Evolutionary conservation across 2,113 vertebrate species (phyloP).

Genomic region (Indicator indicator): DNA sequence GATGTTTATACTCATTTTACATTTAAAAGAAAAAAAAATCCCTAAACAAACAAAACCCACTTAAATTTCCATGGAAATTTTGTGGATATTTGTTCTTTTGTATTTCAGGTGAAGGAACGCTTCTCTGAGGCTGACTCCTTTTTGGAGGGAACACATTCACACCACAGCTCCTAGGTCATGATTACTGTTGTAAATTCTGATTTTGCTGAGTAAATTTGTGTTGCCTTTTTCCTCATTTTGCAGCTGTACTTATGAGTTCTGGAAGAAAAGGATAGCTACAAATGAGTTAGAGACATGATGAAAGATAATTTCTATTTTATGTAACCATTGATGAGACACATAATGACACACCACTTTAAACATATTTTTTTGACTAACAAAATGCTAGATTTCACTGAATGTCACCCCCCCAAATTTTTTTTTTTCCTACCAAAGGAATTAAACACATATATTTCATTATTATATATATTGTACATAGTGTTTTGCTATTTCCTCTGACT

Average conservation of each 20-base stretch:
- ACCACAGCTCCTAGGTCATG: too few relatives aligned
- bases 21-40: not conserved
- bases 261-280: not conserved
- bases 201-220: not conserved
- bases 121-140: not conserved
- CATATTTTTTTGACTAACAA: not conserved
- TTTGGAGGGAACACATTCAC: accelerated
- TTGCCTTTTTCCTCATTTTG: not conserved
- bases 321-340: not conserved
- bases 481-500: not conserved
- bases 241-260: not conserved
- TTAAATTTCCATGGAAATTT: not conserved
- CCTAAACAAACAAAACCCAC: not conserved
- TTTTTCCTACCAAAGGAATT: not conserved
- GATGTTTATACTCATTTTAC: accelerated
- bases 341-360: not conserved
- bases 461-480: not conserved
- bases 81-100: not conserved
- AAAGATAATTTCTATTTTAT: not conserved
- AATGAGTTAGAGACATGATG: not conserved
- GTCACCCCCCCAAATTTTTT: not conserved
- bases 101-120: not conserved
- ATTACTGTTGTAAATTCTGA: accelerated
- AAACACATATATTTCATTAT: not conserved
- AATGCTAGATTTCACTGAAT: not conserved